phyloP scores from a whole-genome alignment of 2,797 vertebrate genomes.

The Sparidentex hasta region DNA sequence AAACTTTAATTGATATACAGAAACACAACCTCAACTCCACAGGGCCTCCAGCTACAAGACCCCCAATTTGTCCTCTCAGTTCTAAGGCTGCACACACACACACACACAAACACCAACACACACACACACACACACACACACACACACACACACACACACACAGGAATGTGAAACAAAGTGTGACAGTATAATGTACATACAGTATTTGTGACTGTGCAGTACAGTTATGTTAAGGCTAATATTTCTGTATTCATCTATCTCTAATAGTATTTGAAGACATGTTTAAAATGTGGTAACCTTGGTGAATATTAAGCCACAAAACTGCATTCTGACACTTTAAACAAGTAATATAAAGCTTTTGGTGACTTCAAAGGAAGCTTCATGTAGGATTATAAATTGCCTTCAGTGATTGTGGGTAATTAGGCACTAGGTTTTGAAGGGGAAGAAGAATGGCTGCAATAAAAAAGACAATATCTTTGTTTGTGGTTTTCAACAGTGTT shows the following conservation, averaged over 20 bases:
- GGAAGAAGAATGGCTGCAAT: too few relatives aligned
- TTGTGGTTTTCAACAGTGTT: too few relatives aligned
- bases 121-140: too few relatives aligned
- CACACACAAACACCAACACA: too few relatives aligned
- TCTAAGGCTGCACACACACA: neutral
- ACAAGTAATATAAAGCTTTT: neutral
- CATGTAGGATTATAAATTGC: too few relatives aligned
- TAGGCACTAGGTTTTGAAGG: too few relatives aligned
- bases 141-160: neutral
- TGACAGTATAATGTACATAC: neutral
- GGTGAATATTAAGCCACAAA: neutral
- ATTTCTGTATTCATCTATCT: neutral
- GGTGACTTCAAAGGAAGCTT: too few relatives aligned
- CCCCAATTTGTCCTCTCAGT: neutral
- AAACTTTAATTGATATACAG: neutral
- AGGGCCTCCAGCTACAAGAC: neutral
- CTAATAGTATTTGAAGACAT: neutral
- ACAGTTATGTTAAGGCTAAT: neutral
- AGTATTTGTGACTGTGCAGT: neutral
- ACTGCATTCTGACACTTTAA: neutral
- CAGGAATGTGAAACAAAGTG: neutral
- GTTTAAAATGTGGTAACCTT: neutral
- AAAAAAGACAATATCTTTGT: neutral
- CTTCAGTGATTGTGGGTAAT: too few relatives aligned
- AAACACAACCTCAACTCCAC: neutral